Base-by-base conservation (phyloP, 2,888 invertebrate genomes). In the Thelaira solivaga region DNA sequence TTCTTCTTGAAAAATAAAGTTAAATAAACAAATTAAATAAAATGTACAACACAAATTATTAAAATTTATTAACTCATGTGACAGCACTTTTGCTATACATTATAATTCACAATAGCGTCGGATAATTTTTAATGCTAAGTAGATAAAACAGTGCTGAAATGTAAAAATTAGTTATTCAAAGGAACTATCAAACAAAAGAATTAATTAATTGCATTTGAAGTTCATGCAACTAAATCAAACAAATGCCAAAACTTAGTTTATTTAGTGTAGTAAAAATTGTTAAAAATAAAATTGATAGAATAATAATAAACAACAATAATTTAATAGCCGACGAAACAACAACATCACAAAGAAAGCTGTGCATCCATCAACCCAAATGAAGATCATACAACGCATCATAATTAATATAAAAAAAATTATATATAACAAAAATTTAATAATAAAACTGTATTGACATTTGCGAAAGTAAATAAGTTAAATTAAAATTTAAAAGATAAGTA, bases 301-400 rank as follows among this genome's bases (percentile, higher is more conserved):
- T n/a, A n/a, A n/a, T n/a, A n/a, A n/a, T n/a, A n/a, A n/a, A n/a
- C n/a, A n/a, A n/a, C n/a, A n/a, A n/a, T n/a, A n/a, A n/a, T n/a
- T n/a, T n/a, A n/a, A n/a, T n/a, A n/a, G n/a, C n/a, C n/a, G n/a
- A n/a, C n/a, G n/a, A n/a, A n/a, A n/a, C n/a, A n/a, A n/a, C n/a
- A n/a, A n/a, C n/a, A n/a, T n/a, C 43, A 41, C 59, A 68, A 61
- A 61, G 51, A 65, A 31, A 45, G 61, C 39, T 18, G n/a, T 26
- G 11, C 36, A 59, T 43, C 29, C 20, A 24, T 24, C 26, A 57
- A 41, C 29, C 18, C 2, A 57, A 47, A 26, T 7, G 53, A 57
- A 74, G 73, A 73, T 67, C 73, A 6, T 13, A 13, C 41, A 51
- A 16, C 29, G 36, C 39, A 62, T n/a, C 22, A 20, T 29, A 10